Evolutionary conservation across 2,113 vertebrate species (phyloP), one percentile per base, ranked within the genome.

Genomic region (Paradoxurus hermaphroditus): DNA sequence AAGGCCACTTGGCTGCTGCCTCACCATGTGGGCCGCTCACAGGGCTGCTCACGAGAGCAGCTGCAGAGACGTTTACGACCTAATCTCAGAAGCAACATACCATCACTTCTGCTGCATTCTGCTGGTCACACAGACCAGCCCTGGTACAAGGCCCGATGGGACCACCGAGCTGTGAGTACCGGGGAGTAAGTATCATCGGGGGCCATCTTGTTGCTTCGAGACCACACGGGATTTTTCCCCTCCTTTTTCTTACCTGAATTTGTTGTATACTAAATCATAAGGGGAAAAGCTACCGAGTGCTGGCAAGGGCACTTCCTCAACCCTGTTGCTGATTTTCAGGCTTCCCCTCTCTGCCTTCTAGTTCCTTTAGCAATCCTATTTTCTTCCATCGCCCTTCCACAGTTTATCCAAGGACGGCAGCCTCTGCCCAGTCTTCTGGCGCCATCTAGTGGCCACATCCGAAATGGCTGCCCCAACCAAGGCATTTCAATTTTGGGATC

Each of bases 401-500:
- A 12, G 68, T 1, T 41, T 1, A 9, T 12, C 4, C 39, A 1
- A 15, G 11, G 13, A 27, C 4, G 8, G 27, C 39, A 12, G 59
- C 41, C 67, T 67, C 44, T 1, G 29, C 39, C 19, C n/a, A 5
- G 82, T 86, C 44, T 67, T 95, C 88, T 86, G 65, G 88, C 49
- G 39, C 96, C 95, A 75, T 31, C 97, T 93, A 9, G 77, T 86
- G 97, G 82, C 36, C 1, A 0, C 0, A 14, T 51, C 1, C 25
- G 53, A 56, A 92, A 86, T 49, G 10, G 49, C 83, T 3, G 31
- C 56, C 15, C 19, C 36, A 23, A 15, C 21, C 0, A 11, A 19
- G 5, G 5, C 7, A 0, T 36, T 29, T 73, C 68, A 27, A 25
- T 27, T 44, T 16, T 0, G 0, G 9, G 2, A 46, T n/a, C 3